Evolutionary conservation across 2,113 vertebrate genomes (phyloP), one percentile per base, ranked within the genome.

Genomic region (Cricetomys ansorgei): DNA sequence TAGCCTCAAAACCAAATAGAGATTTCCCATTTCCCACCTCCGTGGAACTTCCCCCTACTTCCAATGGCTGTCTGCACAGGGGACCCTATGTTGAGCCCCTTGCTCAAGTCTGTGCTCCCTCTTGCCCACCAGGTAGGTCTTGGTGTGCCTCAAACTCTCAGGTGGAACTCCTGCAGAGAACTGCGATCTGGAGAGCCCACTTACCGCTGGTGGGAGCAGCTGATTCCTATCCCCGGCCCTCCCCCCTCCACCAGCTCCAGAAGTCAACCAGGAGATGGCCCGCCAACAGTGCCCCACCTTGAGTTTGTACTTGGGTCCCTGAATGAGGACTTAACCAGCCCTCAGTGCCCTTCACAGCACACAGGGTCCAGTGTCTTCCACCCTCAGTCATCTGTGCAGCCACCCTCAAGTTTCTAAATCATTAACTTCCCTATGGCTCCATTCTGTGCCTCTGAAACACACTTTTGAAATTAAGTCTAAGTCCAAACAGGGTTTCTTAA

Each of bases 401-500:
- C 73, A 37, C 27, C 50, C 16, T 7, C 25, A 27, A 43, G 89
- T 55, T 31, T 77, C 45, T 89, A 85, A 92, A 92, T 45, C 87
- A n/a, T 40, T 92, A 73, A 96, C 94, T 93, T 96, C 85, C 89
- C 80, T 5, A 4, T 3, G 50, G 40, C 31, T 37, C 81, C 55
- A 34, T 76, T 69, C 23, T 6, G 15, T 4, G 17, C 70, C 65
- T 88, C 65, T 31, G 40, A 70, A 17, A 73, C 1, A 83, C 48
- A 5, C 69, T 86, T 96, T 19, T 69, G 88, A 94, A 91, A 79
- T 40, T 12, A 77, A 91, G 9, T 7, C 19, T 23, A 48, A 70
- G 62, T 62, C 87, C 72, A 73, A 92, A 77, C 81, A 83, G 65
- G 12, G 65, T 85, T 92, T 95, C 97, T 79, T 77, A 94, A 89